Base-by-base conservation (phyloP, 2,888 invertebrate genomes). In the Eustalomyia histrio region DNA sequence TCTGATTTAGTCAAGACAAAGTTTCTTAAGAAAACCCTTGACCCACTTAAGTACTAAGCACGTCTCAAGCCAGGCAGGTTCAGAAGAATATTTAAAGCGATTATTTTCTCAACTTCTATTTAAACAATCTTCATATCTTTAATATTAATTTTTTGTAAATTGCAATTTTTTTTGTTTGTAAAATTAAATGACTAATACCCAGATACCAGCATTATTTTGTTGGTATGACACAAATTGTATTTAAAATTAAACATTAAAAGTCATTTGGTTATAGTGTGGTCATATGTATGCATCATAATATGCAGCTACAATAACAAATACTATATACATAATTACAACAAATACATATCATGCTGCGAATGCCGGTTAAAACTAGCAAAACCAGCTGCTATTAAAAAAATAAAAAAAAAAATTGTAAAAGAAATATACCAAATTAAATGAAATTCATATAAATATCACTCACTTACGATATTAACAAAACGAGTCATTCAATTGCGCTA, bases 361-460 rank as follows among this genome's bases (percentile, higher is more conserved):
- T 81, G 78, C 78, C 74, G 78, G 81, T 81, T 69, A 74, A 65
- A 81, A 78, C 78, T 81, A 74, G 81, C 81, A 57, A 81, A 81
- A 81, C 81, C 81, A 81, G 81, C 81, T 81, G 81, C 78, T 78
- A 81, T 78, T 81, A 71, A 81, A 75, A 65, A 57, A 69, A 78
- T 72, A 60, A 57, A 24, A 35, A 55, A 17, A 21, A 73, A 64
- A n/a, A 79, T 68, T 57, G 74, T 78, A 63, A 79, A 79, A 72
- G 76, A 80, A 73, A 76, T 75, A 74, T 60, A 72, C 80, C 71
- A 78, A 76, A 83, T 78, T 80, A 83, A 83, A 80, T 83, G 79
- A 76, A 76, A 79, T 76, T 82, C 76, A 79, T 82, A 79, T 72
- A 80, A 80, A 76, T 82, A 83, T 78, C 82, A 76, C 64, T 76